Base-by-base conservation (phyloP, 2,113 vertebrate species). In the Pipa parva region DNA sequence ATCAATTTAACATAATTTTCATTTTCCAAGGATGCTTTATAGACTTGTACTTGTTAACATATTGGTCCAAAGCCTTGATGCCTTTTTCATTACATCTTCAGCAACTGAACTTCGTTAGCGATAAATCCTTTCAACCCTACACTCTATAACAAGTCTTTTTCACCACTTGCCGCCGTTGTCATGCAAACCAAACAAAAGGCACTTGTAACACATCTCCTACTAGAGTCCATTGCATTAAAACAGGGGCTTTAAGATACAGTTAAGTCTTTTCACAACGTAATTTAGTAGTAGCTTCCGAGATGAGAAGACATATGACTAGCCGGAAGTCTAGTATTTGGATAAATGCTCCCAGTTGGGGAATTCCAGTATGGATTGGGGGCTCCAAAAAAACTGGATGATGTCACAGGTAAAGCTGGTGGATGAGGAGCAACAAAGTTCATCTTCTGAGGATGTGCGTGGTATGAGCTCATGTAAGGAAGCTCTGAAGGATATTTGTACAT, bases 401-500 rank as follows among this genome's bases (percentile, higher is more conserved):
- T 88, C 42, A 93, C 92, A 0, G 90, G 92, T 65, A 93, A 67
- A 45, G 90, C 82, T 0, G 89, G 91, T 7, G 91, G 84, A 59
- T 93, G 92, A 3, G 92, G 87, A 1, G 91, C 81, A 54, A 92
- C 88, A 63, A 93, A 93, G 91, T 91, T 93, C 89, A 94, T 91
- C 87, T 94, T 94, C 85, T 93, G 92, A 0, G 90, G 87, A 73
- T 94, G 92, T 0, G 89, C 69, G 2, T 94, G 92, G 25, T 94
- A 93, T 58, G 92, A 88, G 77, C 90, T 88, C 88, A 93, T 84
- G 78, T 94, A 93, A 12, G 92, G 87, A 49, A 94, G 87, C 68
- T 94, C 92, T 13, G 91, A 84, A 0, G 92, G 92, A 77, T 94
- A 94, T 73, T 93, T 93, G 84, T 93, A 93, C 76, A 93, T 88